phyloP scores from a whole-genome alignment of 2,113 vertebrate genomes.

The Uropsilus gracilis region DNA sequence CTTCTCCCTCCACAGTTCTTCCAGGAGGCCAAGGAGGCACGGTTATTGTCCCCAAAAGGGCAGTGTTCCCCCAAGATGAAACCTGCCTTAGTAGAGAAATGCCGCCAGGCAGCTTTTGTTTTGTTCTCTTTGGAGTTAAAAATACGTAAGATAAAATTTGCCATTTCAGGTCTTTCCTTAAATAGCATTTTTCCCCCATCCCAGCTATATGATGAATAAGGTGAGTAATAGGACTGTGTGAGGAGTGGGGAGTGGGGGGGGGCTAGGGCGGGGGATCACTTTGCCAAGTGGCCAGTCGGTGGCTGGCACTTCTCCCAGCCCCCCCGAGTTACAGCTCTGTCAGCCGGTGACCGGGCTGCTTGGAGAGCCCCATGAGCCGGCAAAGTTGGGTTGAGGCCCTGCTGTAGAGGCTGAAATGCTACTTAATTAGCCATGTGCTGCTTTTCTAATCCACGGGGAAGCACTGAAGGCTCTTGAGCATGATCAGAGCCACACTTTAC shows the following conservation, averaged over 20 bases:
- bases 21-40: neutral
- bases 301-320: neutral
- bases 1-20: neutral
- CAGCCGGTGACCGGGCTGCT: neutral
- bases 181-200: neutral
- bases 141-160: neutral
- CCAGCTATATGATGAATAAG: neutral
- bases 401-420: neutral
- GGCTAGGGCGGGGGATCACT: neutral
- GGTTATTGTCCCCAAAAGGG: neutral
- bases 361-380: neutral
- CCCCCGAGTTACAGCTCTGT: neutral
- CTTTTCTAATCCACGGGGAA: neutral
- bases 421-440: neutral
- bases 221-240: neutral
- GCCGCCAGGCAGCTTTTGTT: neutral
- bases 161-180: neutral
- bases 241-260: neutral
- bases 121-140: neutral
- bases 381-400: neutral
- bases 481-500: neutral
- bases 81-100: neutral
- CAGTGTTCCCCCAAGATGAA: neutral
- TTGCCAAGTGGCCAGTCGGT: neutral
- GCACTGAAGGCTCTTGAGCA: neutral